Conservation (phyloP, 2,113 vertebrate species). For the Puntigrus tetrazona region DNA sequence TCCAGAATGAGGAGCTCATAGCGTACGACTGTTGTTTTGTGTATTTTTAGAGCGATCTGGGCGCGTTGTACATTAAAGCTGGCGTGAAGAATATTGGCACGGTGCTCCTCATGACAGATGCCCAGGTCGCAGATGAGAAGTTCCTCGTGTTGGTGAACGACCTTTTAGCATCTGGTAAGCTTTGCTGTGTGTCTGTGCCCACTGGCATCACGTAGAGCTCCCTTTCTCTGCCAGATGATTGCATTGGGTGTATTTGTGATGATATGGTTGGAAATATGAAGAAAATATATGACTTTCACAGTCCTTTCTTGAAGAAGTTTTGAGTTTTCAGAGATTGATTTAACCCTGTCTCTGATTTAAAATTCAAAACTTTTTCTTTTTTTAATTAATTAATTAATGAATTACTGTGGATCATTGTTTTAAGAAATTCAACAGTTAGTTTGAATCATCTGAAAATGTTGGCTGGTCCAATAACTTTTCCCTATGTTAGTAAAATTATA, state of each 20-base stretch:
- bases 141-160: slow-evolving; percentile 95
- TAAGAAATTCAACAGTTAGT: neutral
- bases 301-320: neutral
- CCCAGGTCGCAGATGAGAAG: slow-evolving; percentile 88
- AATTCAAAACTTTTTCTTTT: neutral
- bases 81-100: slow-evolving; percentile 88
- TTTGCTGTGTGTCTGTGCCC: slow-evolving; percentile 14
- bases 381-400: too few relatives aligned
- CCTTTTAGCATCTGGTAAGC: slow-evolving; percentile 89
- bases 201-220: neutral
- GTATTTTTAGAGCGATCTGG: slow-evolving; percentile 79
- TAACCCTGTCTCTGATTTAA: neutral
- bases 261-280: neutral
- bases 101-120: slow-evolving; percentile 89
- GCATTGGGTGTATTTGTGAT: neutral
- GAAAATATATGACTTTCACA: neutral
- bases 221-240: neutral
- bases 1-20: neutral
- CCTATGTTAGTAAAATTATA: neutral
- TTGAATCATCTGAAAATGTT: neutral
- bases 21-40: slow-evolving; percentile 2
- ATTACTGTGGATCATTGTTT: neutral
- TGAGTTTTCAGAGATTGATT: neutral
- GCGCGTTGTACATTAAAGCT: slow-evolving; percentile 84
- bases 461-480: neutral